These are phyloP conservation scores for Paracentrotus lividus DNA, from an alignment of 53 echinoderm and acorn worm genomes.

Conservation along the genomic window DNA sequence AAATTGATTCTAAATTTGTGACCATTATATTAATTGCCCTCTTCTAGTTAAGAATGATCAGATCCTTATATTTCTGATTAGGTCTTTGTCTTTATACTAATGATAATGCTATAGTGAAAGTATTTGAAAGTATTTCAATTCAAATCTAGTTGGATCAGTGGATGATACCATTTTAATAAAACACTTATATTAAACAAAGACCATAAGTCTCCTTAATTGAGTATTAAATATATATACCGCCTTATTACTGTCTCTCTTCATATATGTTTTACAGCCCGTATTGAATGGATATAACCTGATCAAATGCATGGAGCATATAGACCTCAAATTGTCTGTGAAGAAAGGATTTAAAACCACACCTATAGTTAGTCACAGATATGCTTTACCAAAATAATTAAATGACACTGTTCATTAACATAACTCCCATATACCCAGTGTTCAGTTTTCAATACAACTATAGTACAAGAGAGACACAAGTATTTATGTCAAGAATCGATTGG, in stretches of 20 bases:
- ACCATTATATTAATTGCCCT: neutral
- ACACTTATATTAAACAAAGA: too few relatives aligned
- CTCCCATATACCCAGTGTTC: too few relatives aligned
- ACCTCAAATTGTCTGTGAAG: neutral
- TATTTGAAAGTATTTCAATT: neutral
- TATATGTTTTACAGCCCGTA: too few relatives aligned
- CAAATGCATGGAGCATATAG: neutral
- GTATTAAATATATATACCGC: too few relatives aligned
- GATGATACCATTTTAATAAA: too few relatives aligned
- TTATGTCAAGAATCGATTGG: neutral
- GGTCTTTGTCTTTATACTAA: neutral
- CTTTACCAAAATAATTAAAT: neutral
- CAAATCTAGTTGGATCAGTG: too few relatives aligned
- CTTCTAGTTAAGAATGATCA: neutral
- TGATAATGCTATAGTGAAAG: neutral
- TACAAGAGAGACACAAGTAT: neutral
- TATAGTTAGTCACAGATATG: constrained; percentile 24
- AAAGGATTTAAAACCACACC: neutral
- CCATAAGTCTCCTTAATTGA: too few relatives aligned
- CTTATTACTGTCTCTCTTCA: too few relatives aligned
- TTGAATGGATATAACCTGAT: too few relatives aligned
- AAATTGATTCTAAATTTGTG: neutral
- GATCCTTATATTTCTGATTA: neutral
- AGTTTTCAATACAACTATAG: too few relatives aligned
- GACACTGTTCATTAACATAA: neutral